Evolutionary conservation across 1,140 invertebrate genomes (phyloP), one percentile per base, ranked within the genome.

Genomic region (Camponotus floridanus): DNA sequence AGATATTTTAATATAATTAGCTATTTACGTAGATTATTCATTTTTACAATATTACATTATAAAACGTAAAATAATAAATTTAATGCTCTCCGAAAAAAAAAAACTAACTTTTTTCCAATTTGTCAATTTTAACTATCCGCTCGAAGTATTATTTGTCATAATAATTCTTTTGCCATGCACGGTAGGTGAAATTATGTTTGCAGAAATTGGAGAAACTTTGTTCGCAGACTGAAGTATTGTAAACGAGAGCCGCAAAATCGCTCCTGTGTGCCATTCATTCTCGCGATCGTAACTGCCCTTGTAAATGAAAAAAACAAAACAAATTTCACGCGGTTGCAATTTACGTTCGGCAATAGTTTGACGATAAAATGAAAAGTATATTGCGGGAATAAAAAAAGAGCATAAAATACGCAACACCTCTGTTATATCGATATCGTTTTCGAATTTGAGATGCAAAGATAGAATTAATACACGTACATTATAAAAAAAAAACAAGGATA

Each of bases 291-390:
- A 70, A 70, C 15, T 39, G 51, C 36, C 45, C 51, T 73, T 83
- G 62, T 73, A 61, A 83, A 62, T 39, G 67, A 9, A 59, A 45
- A 45, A 18, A 73, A 18, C 18, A 61, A 81, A 73, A 61, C 21
- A 39, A 83, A 61, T 48, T 61, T 7, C 51, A 73, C 68, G 18
- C 48, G 11, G 61, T 83, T 83, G 79, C 79, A 83, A 83, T 73
- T 74, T 83, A 73, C 79, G 26, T 81, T 81, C 55, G 67, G 33
- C n/a, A 55, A 45, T 42, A 61, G 55, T 21, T 45, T 11, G 18
- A 45, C 36, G 65, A 33, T 81, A 83, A 74, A 74, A 71, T 11
- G 15, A 70, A 13, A 8, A 80, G 36, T 13, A 18, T 21, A 15
- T 73, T 21, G 39, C 39, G 13, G 8, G 1, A 36, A 45, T 73